phyloP scores from a whole-genome alignment of 2,797 vertebrate species.

The Poeciliopsis gracilis region DNA sequence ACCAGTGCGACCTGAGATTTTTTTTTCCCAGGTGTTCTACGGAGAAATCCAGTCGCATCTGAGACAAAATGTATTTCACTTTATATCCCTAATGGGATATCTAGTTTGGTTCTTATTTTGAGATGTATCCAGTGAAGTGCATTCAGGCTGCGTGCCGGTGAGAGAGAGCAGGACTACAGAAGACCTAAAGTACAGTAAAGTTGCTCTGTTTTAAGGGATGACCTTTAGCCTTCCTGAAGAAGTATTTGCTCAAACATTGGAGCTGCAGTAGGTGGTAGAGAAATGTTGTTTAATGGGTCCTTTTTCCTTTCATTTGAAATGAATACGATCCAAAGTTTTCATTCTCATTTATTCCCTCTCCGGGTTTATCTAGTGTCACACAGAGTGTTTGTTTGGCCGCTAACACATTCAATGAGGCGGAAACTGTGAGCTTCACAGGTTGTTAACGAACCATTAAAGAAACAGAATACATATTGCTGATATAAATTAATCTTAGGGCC shows the following conservation, averaged over 20 bases:
- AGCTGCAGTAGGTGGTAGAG: background rate
- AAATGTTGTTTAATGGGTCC: background rate
- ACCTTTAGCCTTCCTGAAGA: background rate
- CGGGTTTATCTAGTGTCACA: background rate
- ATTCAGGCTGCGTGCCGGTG: background rate
- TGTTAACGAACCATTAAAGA: background rate
- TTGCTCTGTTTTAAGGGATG: background rate
- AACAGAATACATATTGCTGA: background rate
- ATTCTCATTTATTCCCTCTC: background rate
- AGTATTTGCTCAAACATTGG: background rate
- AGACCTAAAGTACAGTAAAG: background rate
- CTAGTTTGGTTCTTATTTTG: background rate
- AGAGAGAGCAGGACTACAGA: background rate
- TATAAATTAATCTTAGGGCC: background rate
- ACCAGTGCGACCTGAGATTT: background rate
- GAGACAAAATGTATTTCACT: too few species aligned
- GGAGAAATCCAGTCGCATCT: too few species aligned
- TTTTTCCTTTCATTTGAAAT: background rate
- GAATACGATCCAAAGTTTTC: background rate
- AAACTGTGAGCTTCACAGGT: background rate
- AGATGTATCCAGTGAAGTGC: background rate
- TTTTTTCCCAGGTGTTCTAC: too few species aligned
- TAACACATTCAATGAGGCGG: background rate
- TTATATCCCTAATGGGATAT: background rate
- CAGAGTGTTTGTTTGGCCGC: background rate